These are phyloP conservation scores for Anoura caudifer DNA, from an alignment of 2,113 vertebrate species.

Conservation along the genomic window DNA sequence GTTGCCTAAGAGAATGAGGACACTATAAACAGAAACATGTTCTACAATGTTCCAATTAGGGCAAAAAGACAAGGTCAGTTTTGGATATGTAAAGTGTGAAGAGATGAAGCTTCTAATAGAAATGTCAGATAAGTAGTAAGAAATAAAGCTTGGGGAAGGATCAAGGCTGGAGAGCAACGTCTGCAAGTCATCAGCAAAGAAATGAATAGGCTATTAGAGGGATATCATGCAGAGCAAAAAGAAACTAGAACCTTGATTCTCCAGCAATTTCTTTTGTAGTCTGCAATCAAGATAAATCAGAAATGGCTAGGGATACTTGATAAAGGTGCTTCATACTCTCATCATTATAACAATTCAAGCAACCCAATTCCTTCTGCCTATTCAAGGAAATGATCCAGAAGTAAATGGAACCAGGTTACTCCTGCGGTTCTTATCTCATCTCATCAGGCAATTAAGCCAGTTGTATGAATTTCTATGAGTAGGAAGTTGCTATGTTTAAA, in stretches of 20 bases:
- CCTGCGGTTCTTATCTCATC: neutral
- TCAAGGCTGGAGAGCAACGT: slow-evolving; percentile 1
- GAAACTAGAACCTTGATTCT: slow-evolving; percentile 19
- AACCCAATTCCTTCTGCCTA: slow-evolving; percentile 28
- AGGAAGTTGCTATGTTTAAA: slow-evolving; percentile 8
- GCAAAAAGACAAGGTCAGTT: slow-evolving; percentile 32
- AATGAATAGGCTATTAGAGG: neutral
- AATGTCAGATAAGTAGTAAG: slow-evolving; percentile 26
- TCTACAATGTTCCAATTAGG: slow-evolving; percentile 5
- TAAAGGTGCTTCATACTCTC: slow-evolving; percentile 25
- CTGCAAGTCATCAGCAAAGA: slow-evolving; percentile 14
- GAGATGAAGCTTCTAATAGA: slow-evolving; percentile 30
- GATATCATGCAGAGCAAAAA: neutral
- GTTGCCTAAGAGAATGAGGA: neutral
- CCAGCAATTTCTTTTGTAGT: slow-evolving; percentile 36
- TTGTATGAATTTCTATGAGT: neutral
- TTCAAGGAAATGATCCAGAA: slow-evolving; percentile 20
- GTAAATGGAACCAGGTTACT: slow-evolving; percentile 27
- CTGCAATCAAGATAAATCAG: slow-evolving; percentile 37
- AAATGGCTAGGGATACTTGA: neutral
- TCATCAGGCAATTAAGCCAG: neutral
- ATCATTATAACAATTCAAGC: slow-evolving; percentile 14
- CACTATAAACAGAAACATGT: neutral
- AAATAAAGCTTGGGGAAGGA: slow-evolving; percentile 43
- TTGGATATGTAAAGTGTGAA: slow-evolving; percentile 8